Evolutionary conservation across 2,888 invertebrate genomes (phyloP).

Genomic region (Isoperla grammatica): DNA sequence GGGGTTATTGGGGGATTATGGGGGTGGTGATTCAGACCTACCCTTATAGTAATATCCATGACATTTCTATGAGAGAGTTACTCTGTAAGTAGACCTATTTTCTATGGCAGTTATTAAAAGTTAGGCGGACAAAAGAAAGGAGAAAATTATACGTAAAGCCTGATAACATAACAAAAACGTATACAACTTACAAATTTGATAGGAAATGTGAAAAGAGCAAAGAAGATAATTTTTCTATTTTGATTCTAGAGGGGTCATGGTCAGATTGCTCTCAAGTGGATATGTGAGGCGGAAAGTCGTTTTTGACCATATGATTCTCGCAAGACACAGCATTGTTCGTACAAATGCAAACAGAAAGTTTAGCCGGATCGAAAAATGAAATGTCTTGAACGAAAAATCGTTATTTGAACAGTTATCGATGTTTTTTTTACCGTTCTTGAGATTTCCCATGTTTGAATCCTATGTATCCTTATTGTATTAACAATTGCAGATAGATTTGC

Average conservation of each 20-base stretch:
- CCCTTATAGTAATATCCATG: constrained; percentile 10
- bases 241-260: not conserved
- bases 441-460: too few species aligned
- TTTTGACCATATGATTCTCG: too few species aligned
- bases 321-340: too few species aligned
- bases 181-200: constrained; percentile 12
- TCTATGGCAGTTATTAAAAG: constrained; percentile 11
- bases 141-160: constrained; percentile 4
- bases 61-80: constrained; percentile 6
- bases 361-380: too few species aligned
- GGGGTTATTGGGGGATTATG: constrained; percentile 16
- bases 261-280: not conserved
- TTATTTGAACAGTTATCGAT: too few species aligned
- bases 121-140: not conserved
- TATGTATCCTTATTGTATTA: too few species aligned
- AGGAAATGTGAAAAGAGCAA: not conserved
- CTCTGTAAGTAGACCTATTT: constrained; percentile 3
- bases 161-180: constrained; percentile 1
- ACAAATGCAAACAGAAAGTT: too few species aligned
- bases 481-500: too few species aligned
- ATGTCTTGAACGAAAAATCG: too few species aligned
- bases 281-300: too few species aligned
- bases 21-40: constrained; percentile 21
- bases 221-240: constrained; percentile 2
- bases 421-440: too few species aligned